These are phyloP conservation scores for Phoxinus dragarum DNA, from an alignment of 2,797 vertebrate genomes.

Conservation along the genomic window DNA sequence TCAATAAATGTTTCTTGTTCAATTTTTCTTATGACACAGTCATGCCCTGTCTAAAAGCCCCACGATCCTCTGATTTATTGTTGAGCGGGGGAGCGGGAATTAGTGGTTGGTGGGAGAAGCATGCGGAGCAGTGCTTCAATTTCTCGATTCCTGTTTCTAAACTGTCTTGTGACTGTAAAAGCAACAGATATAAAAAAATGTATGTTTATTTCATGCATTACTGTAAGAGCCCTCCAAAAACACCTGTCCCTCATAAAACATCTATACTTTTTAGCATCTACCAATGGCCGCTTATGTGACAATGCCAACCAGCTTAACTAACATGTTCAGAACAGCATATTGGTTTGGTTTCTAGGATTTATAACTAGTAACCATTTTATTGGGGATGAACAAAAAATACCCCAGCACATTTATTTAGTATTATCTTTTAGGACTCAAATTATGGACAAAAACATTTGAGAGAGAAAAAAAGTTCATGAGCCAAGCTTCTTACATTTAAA, in stretches of 20 bases:
- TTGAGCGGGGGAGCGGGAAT: neutral
- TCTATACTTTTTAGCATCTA: neutral
- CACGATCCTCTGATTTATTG: neutral
- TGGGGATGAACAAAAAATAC: neutral
- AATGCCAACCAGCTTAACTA: neutral
- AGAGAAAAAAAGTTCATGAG: neutral
- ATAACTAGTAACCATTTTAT: neutral
- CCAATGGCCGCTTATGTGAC: neutral
- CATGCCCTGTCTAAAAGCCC: neutral
- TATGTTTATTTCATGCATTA: neutral
- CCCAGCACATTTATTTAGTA: neutral
- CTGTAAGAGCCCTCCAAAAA: neutral
- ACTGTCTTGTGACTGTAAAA: neutral
- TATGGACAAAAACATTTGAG: neutral
- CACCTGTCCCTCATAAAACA: neutral
- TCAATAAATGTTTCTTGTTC: neutral
- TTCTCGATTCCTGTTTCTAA: neutral
- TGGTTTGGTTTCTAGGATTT: neutral
- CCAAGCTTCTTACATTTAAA: neutral
- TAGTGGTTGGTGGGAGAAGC: neutral
- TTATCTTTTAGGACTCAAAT: neutral
- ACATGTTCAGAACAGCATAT: neutral
- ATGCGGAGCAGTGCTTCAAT: neutral
- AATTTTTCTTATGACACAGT: neutral
- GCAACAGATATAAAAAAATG: neutral